Conservation (phyloP, 2,888 invertebrate genomes). For the Ctena decussata region DNA sequence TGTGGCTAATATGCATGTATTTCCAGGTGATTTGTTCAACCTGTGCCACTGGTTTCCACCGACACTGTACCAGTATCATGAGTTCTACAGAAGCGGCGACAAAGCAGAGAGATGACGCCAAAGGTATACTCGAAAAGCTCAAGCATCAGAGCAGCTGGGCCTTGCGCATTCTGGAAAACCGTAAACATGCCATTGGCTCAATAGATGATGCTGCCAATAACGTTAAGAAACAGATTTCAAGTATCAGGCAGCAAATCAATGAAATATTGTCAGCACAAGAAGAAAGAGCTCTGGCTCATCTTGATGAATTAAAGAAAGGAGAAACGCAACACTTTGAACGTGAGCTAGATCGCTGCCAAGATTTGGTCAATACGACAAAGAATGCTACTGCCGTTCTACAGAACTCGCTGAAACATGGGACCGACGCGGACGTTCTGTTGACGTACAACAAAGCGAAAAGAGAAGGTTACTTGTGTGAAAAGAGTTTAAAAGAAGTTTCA, state of each 20-base stretch:
- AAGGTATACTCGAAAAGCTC: slow-evolving; percentile 60
- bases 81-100: slow-evolving; percentile 62
- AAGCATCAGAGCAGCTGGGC: slow-evolving; percentile 68
- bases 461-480: slow-evolving; percentile 64
- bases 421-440: slow-evolving; percentile 65
- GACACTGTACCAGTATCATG: slow-evolving; percentile 62
- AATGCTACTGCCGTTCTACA: slow-evolving; percentile 64
- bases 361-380: slow-evolving; percentile 65
- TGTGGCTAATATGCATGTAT: neutral
- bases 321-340: slow-evolving; percentile 61
- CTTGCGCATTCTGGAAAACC: slow-evolving; percentile 65
- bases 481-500: slow-evolving; percentile 64
- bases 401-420: slow-evolving; percentile 69
- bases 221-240: slow-evolving; percentile 68
- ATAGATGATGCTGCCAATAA: slow-evolving; percentile 62
- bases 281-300: slow-evolving; percentile 58
- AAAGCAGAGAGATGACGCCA: slow-evolving; percentile 61
- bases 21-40: slow-evolving; percentile 65
- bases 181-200: slow-evolving; percentile 58
- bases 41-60: slow-evolving; percentile 66
- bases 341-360: slow-evolving; percentile 63
- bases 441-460: slow-evolving; percentile 65
- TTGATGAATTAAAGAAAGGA: slow-evolving; percentile 63
- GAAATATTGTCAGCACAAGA: slow-evolving; percentile 68
- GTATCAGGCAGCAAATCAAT: slow-evolving; percentile 64